These are phyloP conservation scores for Microtus richardsoni DNA, from an alignment of 2,113 vertebrate genomes.

Conservation along the genomic window DNA sequence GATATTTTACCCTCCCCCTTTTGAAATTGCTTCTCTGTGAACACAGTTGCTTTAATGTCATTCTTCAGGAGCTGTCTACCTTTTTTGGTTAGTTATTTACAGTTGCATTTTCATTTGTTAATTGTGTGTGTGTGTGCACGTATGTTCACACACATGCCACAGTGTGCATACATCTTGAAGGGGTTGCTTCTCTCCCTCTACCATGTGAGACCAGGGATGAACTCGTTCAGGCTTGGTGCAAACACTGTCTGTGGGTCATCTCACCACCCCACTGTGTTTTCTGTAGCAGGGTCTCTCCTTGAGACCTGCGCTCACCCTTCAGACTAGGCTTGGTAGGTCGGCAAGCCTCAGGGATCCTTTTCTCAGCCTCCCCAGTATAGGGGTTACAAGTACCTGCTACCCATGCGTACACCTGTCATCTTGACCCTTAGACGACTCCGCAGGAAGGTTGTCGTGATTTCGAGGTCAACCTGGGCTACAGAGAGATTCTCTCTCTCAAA, in stretches of 20 bases:
- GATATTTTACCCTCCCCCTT: background rate
- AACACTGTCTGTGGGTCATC: background rate
- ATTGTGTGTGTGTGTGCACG: background rate
- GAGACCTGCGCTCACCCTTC: background rate
- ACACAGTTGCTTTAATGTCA: background rate
- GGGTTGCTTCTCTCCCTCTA: background rate
- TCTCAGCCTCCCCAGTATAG: background rate
- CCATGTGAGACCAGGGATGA: background rate
- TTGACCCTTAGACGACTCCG: background rate
- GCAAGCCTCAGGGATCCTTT: background rate
- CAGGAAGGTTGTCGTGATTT: background rate
- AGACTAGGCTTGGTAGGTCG: background rate
- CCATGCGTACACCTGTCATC: background rate
- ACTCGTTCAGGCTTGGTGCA: background rate
- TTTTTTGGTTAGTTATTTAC: background rate
- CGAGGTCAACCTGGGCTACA: background rate
- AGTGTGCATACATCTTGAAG: background rate
- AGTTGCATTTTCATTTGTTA: background rate
- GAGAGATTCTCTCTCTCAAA: background rate
- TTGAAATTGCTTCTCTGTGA: background rate
- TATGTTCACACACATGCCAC: background rate
- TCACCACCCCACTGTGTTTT: background rate
- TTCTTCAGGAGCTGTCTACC: background rate
- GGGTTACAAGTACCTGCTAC: too few species aligned
- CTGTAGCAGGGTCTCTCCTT: background rate